Base-by-base conservation (phyloP, 2,113 vertebrate genomes). In the Archocentrus centrarchus region DNA sequence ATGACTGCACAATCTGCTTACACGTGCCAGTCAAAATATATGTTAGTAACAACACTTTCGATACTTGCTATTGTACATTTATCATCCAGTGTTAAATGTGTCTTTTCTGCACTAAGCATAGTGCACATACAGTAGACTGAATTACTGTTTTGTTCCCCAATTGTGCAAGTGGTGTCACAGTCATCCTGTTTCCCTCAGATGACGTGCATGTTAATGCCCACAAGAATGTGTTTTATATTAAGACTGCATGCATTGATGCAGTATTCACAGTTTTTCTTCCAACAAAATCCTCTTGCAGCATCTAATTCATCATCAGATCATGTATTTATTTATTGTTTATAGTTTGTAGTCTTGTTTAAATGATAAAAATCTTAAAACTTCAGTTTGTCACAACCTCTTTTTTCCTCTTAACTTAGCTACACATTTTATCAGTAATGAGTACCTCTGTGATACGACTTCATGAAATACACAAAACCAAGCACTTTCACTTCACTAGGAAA, bases 91-190 rank as follows among this genome's bases (percentile, higher is more conserved):
- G 30, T 30, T 30, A 30, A 30, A 30, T 5, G 3, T 30, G 3
- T 30, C 30, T 30, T 30, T 30, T 30, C 39, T 68, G 24, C 24
- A 68, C 1, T 0, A 4, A 9, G 63, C 22, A 47, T 68, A 27
- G 8, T 47, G 27, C 27, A 27, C 27, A 27, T 27, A 0, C 22
- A 18, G 1, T 27, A 18, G 22, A 68, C 41, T 7, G 22, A 47
- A 68, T 27, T 17, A 47, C 14, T 17, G 39, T 68, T 68, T 68
- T 68, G 39, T 27, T 27, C 5, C 39, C 11, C 64, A 47, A 47
- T 68, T 68, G 64, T 47, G 39, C 64, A 68, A 68, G 41, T 47
- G 22, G 17, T 68, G 22, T 39, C 64, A 68, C 2, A 68, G 64
- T 47, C 64, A 27, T 68, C 41, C 64, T 47, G 39, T 27, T 68